Conservation (phyloP, 2,113 vertebrate genomes). For the Eubucco bourcierii region DNA sequence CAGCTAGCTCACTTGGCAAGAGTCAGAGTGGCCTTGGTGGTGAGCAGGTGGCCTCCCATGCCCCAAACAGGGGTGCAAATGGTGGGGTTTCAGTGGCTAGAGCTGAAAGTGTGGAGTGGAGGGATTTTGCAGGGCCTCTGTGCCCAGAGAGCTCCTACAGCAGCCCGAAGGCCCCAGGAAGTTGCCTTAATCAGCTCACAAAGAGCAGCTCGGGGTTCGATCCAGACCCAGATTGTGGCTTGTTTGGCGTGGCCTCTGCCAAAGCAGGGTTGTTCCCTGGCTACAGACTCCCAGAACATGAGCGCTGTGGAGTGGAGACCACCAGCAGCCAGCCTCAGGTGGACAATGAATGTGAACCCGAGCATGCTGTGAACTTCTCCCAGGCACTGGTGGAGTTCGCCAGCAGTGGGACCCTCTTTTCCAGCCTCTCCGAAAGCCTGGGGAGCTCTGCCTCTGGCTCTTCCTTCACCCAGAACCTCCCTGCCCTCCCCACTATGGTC, state of each 20-base stretch:
- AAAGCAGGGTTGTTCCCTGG: conserved; percentile 46
- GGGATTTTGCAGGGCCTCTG: conserved; percentile 59
- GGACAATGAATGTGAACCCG: conserved; percentile 72
- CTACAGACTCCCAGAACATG: neutral
- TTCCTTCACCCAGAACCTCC: conserved; percentile 88
- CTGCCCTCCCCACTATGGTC: conserved; percentile 91
- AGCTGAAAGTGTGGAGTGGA: conserved; percentile 69
- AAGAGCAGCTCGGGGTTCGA: conserved; percentile 47
- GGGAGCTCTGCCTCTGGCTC: conserved; percentile 82
- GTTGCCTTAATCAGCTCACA: conserved; percentile 68
- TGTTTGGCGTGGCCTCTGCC: conserved; percentile 19
- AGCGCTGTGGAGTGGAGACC: rapidly evolving
- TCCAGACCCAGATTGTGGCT: conserved; percentile 52
- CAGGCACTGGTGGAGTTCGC: conserved; percentile 93
- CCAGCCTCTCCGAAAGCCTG: conserved; percentile 80
- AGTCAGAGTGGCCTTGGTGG: conserved; percentile 50
- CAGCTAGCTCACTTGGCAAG: neutral
- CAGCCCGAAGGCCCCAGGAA: conserved; percentile 63
- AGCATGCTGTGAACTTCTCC: conserved; percentile 89
- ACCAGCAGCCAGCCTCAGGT: neutral
- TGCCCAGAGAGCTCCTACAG: conserved; percentile 63
- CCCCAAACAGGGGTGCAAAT: conserved; percentile 9
- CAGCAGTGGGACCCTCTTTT: conserved; percentile 84
- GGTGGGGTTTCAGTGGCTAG: conserved; percentile 43
- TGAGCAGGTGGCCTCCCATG: conserved; percentile 19